Evolutionary conservation across 2,888 invertebrate genomes (phyloP), one percentile per base, ranked within the genome.

Genomic region (Sphaeridia pumilis): DNA sequence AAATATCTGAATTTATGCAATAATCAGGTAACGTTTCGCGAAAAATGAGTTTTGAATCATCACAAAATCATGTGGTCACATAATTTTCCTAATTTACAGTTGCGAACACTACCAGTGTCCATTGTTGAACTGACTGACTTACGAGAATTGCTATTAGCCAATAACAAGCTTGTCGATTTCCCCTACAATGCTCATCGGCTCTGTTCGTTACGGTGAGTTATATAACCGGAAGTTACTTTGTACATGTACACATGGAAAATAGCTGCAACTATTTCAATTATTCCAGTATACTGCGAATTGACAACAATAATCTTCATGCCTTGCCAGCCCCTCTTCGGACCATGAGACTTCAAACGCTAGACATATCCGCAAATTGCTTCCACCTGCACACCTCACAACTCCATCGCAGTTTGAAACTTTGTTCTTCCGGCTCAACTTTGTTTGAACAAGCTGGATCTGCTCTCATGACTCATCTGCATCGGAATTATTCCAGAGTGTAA

Each of bases 1-100:
- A 31, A 46, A 34, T 4, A 24, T 24, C 28, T 51, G 36, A 51
- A 35, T 20, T 26, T 51, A 26, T 45, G 27, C 17, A 25, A 25
- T 2, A 51, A 51, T 21, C 45, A 46, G 36, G 51, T 51, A 51
- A 34, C n/a, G n/a, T n/a, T n/a, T n/a, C n/a, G n/a, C n/a, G n/a
- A n/a, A n/a, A n/a, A n/a, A n/a, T n/a, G n/a, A n/a, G n/a, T n/a
- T n/a, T n/a, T n/a, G n/a, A 31, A 14, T 14, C 31, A 31, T 31
- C 7, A 31, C 14, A 10, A 10, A 31, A 7, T 10, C 14, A 10
- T 14, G n/a, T n/a, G n/a, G n/a, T n/a, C n/a, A n/a, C n/a, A n/a
- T n/a, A n/a, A n/a, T n/a, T n/a, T n/a, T n/a, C n/a, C n/a, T n/a
- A n/a, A n/a, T n/a, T n/a, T n/a, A n/a, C 38, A 38, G 38, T 5